phyloP scores from a whole-genome alignment of 2,888 invertebrate genomes.

The Desoria tigrina region DNA sequence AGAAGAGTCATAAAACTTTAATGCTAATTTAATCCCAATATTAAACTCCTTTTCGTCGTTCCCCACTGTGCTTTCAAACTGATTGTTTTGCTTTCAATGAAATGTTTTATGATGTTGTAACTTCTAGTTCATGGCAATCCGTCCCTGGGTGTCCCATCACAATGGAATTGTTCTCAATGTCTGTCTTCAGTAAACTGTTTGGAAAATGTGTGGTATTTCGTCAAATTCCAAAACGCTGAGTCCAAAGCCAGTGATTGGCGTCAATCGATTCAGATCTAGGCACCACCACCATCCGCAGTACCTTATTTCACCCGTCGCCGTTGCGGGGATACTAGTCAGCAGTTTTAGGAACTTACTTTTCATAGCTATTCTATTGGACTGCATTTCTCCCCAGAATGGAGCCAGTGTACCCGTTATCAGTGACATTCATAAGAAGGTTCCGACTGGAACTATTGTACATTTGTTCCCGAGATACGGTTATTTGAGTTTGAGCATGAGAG shows the following conservation, averaged over 20 bases:
- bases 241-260: too few relatives aligned
- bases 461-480: conserved; percentile 71
- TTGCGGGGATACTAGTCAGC: too few relatives aligned
- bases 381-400: too few relatives aligned
- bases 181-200: background rate
- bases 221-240: too few relatives aligned
- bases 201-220: conserved; percentile 6
- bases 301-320: too few relatives aligned
- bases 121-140: conserved; percentile 2
- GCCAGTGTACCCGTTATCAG: conserved; percentile 5
- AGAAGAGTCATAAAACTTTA: conserved; percentile 2
- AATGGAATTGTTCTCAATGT: conserved; percentile 8
- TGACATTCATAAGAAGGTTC: conserved; percentile 25
- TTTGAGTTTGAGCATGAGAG: conserved; percentile 65
- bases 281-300: too few relatives aligned
- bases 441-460: conserved; percentile 74
- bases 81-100: background rate
- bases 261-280: too few relatives aligned
- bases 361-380: too few relatives aligned
- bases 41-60: background rate
- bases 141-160: background rate
- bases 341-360: too few relatives aligned
- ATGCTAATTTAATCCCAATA: background rate
- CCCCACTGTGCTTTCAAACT: background rate
- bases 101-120: background rate